Evolutionary conservation across 2,797 vertebrate species (phyloP).

Genomic region (Cirrhinus molitorella): DNA sequence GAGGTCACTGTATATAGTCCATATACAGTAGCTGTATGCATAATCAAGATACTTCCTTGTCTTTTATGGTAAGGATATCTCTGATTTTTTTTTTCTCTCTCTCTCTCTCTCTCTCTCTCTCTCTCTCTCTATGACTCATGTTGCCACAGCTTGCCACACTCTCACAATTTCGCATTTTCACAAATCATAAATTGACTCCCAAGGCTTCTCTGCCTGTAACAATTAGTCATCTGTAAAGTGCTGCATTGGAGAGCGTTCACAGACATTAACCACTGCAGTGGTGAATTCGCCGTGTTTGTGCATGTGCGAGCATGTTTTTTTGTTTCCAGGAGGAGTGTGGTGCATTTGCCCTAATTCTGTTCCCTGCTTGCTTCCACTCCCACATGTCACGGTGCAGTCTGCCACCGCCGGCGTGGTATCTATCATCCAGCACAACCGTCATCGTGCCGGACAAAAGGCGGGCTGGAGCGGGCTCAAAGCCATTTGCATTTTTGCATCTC

Average conservation of each 20-base stretch:
- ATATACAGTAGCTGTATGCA: slow-evolving; percentile 23
- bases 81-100: neutral
- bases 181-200: slow-evolving; percentile 60
- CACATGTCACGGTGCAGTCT: slow-evolving; percentile 86
- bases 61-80: neutral
- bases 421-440: slow-evolving; percentile 88
- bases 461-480: slow-evolving; percentile 85
- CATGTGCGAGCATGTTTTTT: slow-evolving; percentile 39
- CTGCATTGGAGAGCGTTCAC: slow-evolving; percentile 72
- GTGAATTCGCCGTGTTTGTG: slow-evolving; percentile 68
- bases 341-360: slow-evolving; percentile 82
- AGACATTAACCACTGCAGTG: slow-evolving; percentile 72
- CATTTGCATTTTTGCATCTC: slow-evolving; percentile 99
- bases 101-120: neutral
- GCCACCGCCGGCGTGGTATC: slow-evolving; percentile 86
- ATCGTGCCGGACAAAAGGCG: slow-evolving; percentile 90
- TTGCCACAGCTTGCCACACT: slow-evolving; percentile 23
- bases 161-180: slow-evolving; percentile 32
- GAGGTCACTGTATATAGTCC: slow-evolving; percentile 21
- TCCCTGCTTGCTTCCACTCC: slow-evolving; percentile 80
- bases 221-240: slow-evolving; percentile 74
- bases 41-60: slow-evolving; percentile 36
- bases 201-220: slow-evolving; percentile 63
- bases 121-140: slow-evolving; percentile 4
- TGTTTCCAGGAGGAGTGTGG: slow-evolving; percentile 73